Conservation (phyloP, 2,113 vertebrate species). For the Mesembrinibis cayennensis region DNA sequence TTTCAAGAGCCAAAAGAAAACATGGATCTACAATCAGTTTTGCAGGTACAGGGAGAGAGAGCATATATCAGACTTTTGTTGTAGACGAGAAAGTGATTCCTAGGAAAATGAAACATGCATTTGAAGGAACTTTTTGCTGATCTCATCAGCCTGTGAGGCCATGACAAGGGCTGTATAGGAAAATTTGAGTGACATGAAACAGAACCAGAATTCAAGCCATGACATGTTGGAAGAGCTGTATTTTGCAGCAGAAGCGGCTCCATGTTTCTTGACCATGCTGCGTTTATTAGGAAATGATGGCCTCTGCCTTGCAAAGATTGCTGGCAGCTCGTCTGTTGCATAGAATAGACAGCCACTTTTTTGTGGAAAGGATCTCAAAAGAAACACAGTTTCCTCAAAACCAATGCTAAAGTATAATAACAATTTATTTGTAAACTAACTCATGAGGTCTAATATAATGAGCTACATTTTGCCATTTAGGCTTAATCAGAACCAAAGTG, state of each 20-base stretch:
- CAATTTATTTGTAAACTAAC: not conserved
- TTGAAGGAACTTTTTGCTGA: not conserved
- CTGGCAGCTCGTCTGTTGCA: not conserved
- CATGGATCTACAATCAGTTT: not conserved
- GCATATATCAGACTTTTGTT: not conserved
- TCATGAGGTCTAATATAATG: not conserved
- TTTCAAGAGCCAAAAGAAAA: not conserved
- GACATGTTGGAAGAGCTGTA: not conserved
- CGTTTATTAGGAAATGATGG: not conserved
- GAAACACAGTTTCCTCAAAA: not conserved
- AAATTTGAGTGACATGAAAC: not conserved
- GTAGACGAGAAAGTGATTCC: not conserved
- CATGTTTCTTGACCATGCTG: not conserved
- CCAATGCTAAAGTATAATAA: not conserved
- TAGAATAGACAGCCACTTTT: not conserved
- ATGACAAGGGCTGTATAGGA: accelerated
- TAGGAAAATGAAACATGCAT: not conserved
- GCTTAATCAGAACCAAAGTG: not conserved
- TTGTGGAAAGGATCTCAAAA: not conserved
- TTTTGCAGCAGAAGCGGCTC: not conserved
- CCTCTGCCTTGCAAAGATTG: not conserved
- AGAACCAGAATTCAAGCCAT: not conserved
- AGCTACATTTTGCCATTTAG: not conserved
- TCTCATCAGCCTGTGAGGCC: not conserved
- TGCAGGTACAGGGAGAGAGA: not conserved